Base-by-base conservation (phyloP, 2,797 vertebrate species). In the Microcaecilia unicolor region DNA sequence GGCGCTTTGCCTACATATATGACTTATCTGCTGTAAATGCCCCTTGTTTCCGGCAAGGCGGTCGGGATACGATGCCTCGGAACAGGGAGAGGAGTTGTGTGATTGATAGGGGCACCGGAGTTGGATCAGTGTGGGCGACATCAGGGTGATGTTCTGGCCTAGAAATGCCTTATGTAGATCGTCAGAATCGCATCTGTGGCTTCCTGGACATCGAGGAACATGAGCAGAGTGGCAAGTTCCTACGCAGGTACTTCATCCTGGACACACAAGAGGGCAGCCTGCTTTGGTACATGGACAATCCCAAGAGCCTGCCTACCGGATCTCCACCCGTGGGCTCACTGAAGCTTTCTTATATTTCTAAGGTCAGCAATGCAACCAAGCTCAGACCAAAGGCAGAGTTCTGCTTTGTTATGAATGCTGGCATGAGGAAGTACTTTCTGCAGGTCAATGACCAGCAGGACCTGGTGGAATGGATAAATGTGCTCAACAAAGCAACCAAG, bases 401-500 rank as follows among this genome's bases (percentile, higher is more conserved):
- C n/a, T n/a, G n/a, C n/a, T n/a, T n/a, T n/a, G 94, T 97, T 70
- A 98, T 97, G 80, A 98, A 97, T 68, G 90, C 92, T 48, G 92
- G 92, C 64, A 98, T 97, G 94, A 91, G 93, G 68, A 97, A 97
- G 72, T 93, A 90, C 55, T 98, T 93, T 67, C 81, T 98, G 52
- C 95, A 98, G 74, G 95, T 93, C 61, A 97, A 98, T 65, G 95
- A 98, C 74, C 92, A 97, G 71, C 95, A 98, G 74, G 95, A 98
- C 70, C 84, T 98, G 3, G 89, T 97, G 33, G 95, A 97, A 64
- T 98, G 95, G 93, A 88, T 98, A 47, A 89, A 83, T 42, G 88
- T 92, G 48, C 86, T 98, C 72, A 98, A 98, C 78, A 98, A 97
- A 77, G 95, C 95, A 62, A 98, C 93, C 56, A 98, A 98, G 85